phyloP scores from a whole-genome alignment of 2,797 vertebrate species.

The Enteromius viviparus region DNA sequence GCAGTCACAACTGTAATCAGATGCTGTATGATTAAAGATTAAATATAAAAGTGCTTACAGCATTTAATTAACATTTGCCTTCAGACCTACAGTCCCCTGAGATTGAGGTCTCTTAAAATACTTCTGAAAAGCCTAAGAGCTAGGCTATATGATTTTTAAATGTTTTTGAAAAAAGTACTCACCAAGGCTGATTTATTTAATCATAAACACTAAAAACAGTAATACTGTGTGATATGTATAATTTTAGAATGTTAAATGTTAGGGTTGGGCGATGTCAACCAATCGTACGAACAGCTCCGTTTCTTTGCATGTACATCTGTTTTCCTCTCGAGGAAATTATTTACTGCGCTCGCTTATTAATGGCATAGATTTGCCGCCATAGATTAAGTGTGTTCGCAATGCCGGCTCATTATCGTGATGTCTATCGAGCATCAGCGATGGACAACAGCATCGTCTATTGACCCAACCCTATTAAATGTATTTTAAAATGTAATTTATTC shows the following conservation, averaged over 20 bases:
- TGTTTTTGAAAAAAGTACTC: neutral
- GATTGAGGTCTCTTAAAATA: neutral
- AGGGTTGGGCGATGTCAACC: no score
- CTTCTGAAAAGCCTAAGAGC: neutral
- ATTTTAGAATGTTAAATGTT: no score
- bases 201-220: neutral
- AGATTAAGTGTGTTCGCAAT: no score
- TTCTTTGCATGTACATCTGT: no score
- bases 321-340: no score
- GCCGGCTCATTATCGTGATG: no score
- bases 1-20: conserved; percentile 8
- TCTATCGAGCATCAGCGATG: no score
- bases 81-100: conserved; percentile 20
- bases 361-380: no score
- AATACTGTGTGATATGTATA: neutral
- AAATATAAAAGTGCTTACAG: conserved; percentile 12
- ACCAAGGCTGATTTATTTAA: neutral
- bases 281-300: no score
- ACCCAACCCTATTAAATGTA: no score
- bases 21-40: conserved; percentile 32
- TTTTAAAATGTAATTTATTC: neutral
- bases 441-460: no score
- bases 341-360: no score
- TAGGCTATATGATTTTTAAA: neutral
- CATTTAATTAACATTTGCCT: conserved; percentile 30